These are phyloP conservation scores for Drosophila mauritiana DNA, from an alignment of 1,140 invertebrate genomes.

Conservation along the genomic window DNA sequence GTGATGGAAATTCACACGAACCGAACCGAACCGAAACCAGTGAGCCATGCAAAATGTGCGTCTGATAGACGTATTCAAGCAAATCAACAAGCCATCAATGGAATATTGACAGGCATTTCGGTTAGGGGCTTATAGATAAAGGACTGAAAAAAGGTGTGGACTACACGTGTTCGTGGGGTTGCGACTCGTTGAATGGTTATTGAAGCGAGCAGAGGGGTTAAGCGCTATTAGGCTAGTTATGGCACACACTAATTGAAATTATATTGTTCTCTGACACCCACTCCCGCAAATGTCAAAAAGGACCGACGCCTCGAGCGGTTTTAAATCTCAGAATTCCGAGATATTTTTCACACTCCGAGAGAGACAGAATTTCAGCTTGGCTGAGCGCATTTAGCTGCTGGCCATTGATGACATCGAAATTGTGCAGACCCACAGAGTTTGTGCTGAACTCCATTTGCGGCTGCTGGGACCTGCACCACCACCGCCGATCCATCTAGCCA, in stretches of 20 bases:
- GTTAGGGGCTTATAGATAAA: slow-evolving; percentile 30
- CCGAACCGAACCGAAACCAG: slow-evolving; percentile 44
- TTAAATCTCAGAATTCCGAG: slow-evolving; percentile 25
- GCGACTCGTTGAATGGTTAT: slow-evolving; percentile 15
- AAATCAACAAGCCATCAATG: slow-evolving; percentile 62
- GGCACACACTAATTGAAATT: slow-evolving; percentile 51
- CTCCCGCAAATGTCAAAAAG: background rate
- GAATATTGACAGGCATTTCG: slow-evolving; percentile 25
- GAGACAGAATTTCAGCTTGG: slow-evolving; percentile 70
- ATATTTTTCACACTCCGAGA: slow-evolving; percentile 24
- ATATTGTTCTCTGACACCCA: slow-evolving; percentile 36
- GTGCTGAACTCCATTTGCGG: slow-evolving; percentile 12
- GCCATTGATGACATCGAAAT: slow-evolving; percentile 68
- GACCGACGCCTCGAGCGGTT: slow-evolving; percentile 5
- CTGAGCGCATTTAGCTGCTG: slow-evolving; percentile 54
- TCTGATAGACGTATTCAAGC: slow-evolving; percentile 44
- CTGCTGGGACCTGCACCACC: slow-evolving; percentile 16
- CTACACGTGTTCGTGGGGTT: slow-evolving; percentile 67
- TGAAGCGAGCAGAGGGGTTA: slow-evolving; percentile 52
- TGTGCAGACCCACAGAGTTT: slow-evolving; percentile 55
- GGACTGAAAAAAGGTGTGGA: slow-evolving; percentile 58
- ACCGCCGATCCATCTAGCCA: slow-evolving; percentile 2
- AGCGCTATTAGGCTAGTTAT: slow-evolving; percentile 50
- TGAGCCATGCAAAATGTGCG: slow-evolving; percentile 70
- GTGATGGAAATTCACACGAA: slow-evolving; percentile 33